phyloP scores from a whole-genome alignment of 2,113 vertebrate species.

The Ceyx cyanopectus region DNA sequence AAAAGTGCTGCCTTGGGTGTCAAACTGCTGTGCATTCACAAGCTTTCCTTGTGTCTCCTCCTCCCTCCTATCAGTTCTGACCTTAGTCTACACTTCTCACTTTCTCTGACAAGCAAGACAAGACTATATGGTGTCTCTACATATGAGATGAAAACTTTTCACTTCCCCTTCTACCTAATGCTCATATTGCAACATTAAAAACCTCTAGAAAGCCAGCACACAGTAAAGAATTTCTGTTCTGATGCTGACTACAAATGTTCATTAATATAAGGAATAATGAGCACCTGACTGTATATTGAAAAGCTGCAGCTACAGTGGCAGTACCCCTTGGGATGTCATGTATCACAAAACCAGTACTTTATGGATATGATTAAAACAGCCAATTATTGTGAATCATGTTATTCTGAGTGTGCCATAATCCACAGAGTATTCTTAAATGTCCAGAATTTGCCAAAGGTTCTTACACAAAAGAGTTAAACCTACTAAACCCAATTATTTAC shows the following conservation, averaged over 20 bases:
- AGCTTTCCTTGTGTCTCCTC: neutral
- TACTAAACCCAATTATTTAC: neutral
- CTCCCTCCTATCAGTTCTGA: neutral
- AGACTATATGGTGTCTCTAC: accelerated
- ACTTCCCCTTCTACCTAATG: neutral
- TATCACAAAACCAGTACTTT: neutral
- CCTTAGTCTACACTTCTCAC: neutral
- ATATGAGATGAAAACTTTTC: neutral
- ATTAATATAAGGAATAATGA: neutral
- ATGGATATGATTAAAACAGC: neutral
- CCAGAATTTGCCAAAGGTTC: neutral
- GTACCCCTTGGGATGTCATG: neutral
- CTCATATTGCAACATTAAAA: neutral
- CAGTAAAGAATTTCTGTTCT: neutral
- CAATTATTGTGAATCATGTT: neutral
- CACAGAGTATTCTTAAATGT: neutral
- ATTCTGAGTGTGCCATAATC: neutral
- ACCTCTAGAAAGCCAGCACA: neutral
- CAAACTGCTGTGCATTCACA: neutral
- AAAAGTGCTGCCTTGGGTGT: neutral
- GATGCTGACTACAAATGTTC: neutral
- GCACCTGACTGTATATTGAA: neutral
- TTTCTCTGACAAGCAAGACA: neutral
- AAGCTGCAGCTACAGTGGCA: neutral
- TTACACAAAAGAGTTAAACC: neutral